Evolutionary conservation across 1,140 invertebrate species (phyloP), one percentile per base, ranked within the genome.

Genomic region (Macrobrachium rosenbergii): DNA sequence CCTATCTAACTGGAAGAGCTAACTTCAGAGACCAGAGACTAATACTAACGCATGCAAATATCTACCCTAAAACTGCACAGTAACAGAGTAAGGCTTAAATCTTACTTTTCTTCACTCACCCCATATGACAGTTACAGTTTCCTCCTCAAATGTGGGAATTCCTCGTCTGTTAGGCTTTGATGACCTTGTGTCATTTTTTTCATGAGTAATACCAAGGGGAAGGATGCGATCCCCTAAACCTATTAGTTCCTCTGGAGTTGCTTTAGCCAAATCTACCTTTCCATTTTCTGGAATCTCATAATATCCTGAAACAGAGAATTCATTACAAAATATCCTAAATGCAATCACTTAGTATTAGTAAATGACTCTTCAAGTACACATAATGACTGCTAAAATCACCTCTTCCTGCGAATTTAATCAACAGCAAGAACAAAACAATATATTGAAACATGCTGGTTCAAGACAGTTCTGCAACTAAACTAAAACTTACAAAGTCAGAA

Each of bases 251-350:
- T 72, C 86, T 37, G 80, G 80, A 10, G 37, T 83, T 58, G 75
- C 67, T 72, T 88, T 88, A n/a, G 58, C 17, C 75, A 88, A 67
- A 21, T 88, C 80, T 12, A 80, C 58, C 28, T 83, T 77, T 58
- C 43, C 64, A 45, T 72, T 88, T 17, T 88, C 86, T n/a, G 86
- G 86, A 7, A 88, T 82, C 14, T 88, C 81, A 79, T 88, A 88
- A 23, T 88, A 88, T 23, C 86, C 86, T 88, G 62, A 58, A 58
- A 75, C 5, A 67, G n/a, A 37, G n/a, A 45, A 62, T 23, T 2
- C 37, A 16, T 60, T 23, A 60, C 12, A 16, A 6, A 23, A 59
- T 17, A 75, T 37, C 16, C 7, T 75, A 19, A 43, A 23, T 75
- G 11, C 28, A 45, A 73, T 43, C 28, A 37, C 28, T 37, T 37